Evolutionary conservation across 2,888 invertebrate species (phyloP), one percentile per base, ranked within the genome.

Genomic region (Halictus ligatus): DNA sequence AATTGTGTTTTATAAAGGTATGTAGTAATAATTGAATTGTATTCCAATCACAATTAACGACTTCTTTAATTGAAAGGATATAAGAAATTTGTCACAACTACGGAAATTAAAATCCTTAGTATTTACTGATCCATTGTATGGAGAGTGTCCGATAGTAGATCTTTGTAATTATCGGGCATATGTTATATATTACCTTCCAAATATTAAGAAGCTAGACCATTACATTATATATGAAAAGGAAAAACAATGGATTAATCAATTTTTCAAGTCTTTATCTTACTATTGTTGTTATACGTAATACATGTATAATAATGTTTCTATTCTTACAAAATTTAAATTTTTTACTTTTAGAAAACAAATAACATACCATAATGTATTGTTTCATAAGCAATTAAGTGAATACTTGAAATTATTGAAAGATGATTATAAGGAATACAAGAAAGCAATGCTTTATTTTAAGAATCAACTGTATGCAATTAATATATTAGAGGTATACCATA

Each of bases 71-170:
- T 69, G n/a, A n/a, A 82, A 92, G 92, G 92, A 91, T 10, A 46
- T 91, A 64, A 80, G 81, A 74, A 84, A 86, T 83, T 75, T 92
- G 54, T 80, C 76, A 15, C 74, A 73, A 18, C 35, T 89, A 35
- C 75, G 73, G 46, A 90, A 88, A 74, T 81, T 92, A 35, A 71
- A 88, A 69, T 90, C 88, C 46, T 50, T 92, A 40, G 83, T 85
- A 58, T 89, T 92, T 83, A 75, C 78, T 8, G 92, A 92, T 89
- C 83, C 89, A 10, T 78, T 92, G 21, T 92, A 92, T 35, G 92
- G 92, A 25, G 86, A 89, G 77, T 92, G 91, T 81, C 92, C 92
- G 10, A 25, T 92, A 2, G 83, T 84, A 74, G 72, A 75, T 29
- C 74, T 86, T 58, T 91, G 87, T 72, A 88, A 92, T 89, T 92